Evolutionary conservation across 1,140 invertebrate species (phyloP), one percentile per base, ranked within the genome.

Genomic region (Glomeris maerens): DNA sequence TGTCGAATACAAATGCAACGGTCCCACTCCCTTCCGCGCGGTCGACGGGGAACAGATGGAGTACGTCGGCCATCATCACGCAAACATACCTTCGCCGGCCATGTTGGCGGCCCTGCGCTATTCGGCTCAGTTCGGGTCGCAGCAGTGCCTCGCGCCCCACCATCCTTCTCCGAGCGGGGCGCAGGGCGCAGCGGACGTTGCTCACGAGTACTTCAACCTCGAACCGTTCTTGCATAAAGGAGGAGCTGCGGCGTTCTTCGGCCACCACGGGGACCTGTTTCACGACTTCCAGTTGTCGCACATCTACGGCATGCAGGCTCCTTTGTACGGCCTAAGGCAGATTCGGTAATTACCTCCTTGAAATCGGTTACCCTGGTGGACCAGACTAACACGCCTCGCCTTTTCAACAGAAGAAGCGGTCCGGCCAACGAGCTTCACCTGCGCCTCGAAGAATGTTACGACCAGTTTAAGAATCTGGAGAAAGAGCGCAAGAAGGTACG

Each of bases 391-490:
- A 10, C 10, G 7, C 10, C 10, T 31, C 14, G 17, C 40, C 22
- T 50, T 45, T 13, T 25, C 45, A 27, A 5, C 38, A 69, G 66
- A 40, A 62, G 68, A 39, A 69, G 62, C 64, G 80, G 76, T 23
- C 74, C 77, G 13, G 78, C 80, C 0, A 75, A 75, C 53, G 75
- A 81, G 49, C 64, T 84, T 2, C 81, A 84, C 63, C 66, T 74
- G n/a, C 72, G 78, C 20, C 66, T 89, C 3, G 84, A 89, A 60
- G 78, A 83, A 47, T 85, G 82, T 55, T 84, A 83, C 59, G 83
- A 84, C 47, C 83, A 88, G 59, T 88, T 85, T 65, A 78, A 81
- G 52, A 78, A 81, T 54, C 61, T 88, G 27, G 85, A 88, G 60
- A 81, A 83, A 49, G 84, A 88, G 63, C 68, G 85, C 2, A 88